Base-by-base conservation (phyloP, 2,113 vertebrate genomes). In the Potamarius usumacintae region DNA sequence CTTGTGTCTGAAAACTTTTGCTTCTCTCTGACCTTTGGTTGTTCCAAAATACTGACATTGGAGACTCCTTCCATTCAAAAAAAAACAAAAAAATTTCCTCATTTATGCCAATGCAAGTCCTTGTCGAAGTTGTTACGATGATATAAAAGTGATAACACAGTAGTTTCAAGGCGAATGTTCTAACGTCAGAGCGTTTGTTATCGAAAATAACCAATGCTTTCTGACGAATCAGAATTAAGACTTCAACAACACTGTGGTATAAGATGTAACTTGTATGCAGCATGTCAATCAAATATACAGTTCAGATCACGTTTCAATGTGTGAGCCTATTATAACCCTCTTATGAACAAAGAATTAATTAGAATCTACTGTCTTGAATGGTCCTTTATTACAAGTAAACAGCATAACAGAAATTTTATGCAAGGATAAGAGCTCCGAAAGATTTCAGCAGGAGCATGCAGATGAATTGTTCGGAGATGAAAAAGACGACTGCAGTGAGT, bases 381-480 rank as follows among this genome's bases (percentile, higher is more conserved):
- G 0, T 15, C 7, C 14, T 78, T 78, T 53, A 27, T 78, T 27
- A 15, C 4, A 30, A 76, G 42, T 48, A 50, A 79, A 30, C 53
- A 4, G 1, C 7, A 1, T 79, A 6, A 52, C 30, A 81, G 30
- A 81, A 81, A 81, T 81, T 20, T 22, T 22, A 55, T 42, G 55
- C 9, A 5, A 22, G 27, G 55, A 80, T 18, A 78, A 18, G 25
- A 30, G 63, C 62, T 86, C 25, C 27, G 20, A 79, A 67, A 55
- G 20, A 79, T 60, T 52, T 78, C 11, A 17, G 84, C 2, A 67
- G 84, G 81, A 80, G 48, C 15, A 80, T 87, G 85, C 76, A 81
- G 85, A 87, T 89, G 71, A 89, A 89, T 74, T 27, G 30, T 11
- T 10, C 15, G 8, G 10, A 89, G 85, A 89, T 71, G 74, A 79